phyloP scores from a whole-genome alignment of 2,113 vertebrate species.

The Stigmatopora nigra region DNA sequence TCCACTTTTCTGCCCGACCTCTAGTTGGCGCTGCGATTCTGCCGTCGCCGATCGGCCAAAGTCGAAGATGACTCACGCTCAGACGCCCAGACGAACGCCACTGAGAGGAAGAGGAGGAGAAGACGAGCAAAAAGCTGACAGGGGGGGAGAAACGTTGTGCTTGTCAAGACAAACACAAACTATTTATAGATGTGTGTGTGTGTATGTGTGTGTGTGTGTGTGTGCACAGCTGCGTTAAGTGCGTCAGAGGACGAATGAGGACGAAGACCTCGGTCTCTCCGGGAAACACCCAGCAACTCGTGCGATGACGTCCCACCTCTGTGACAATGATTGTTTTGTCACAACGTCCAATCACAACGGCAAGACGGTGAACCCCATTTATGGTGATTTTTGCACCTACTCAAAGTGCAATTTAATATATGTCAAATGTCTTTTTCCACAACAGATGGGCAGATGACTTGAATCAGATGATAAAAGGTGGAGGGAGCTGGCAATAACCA shows the following conservation, averaged over 20 bases:
- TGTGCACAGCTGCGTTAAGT: slow-evolving; percentile 12
- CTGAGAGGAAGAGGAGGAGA: slow-evolving; percentile 4
- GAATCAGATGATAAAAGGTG: no score
- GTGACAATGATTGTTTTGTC: not conserved
- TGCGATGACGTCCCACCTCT: not conserved
- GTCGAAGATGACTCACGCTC: not conserved
- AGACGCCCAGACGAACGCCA: not conserved
- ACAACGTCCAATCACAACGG: no score
- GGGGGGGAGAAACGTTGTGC: slow-evolving; percentile 20
- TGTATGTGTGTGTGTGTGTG: no score
- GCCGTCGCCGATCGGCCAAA: not conserved
- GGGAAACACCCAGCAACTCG: not conserved
- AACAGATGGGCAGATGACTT: no score
- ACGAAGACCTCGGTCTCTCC: not conserved
- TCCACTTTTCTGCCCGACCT: not conserved
- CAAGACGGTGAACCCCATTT: no score
- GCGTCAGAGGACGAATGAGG: slow-evolving; percentile 15
- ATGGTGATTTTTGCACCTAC: no score
- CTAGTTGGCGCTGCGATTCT: not conserved
- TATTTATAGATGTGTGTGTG: slow-evolving; percentile 41
- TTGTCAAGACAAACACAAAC: slow-evolving; percentile 27
- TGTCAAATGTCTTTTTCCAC: no score
- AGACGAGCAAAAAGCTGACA: slow-evolving; percentile 20
- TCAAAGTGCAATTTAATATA: no score
- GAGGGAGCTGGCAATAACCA: no score